A percentile compares a stretch with the other conserved stretches of the same genome.
Evolutionary conservation across 2,797 vertebrate species (phyloP).

Genomic region (Chrysolophus pictus): DNA sequence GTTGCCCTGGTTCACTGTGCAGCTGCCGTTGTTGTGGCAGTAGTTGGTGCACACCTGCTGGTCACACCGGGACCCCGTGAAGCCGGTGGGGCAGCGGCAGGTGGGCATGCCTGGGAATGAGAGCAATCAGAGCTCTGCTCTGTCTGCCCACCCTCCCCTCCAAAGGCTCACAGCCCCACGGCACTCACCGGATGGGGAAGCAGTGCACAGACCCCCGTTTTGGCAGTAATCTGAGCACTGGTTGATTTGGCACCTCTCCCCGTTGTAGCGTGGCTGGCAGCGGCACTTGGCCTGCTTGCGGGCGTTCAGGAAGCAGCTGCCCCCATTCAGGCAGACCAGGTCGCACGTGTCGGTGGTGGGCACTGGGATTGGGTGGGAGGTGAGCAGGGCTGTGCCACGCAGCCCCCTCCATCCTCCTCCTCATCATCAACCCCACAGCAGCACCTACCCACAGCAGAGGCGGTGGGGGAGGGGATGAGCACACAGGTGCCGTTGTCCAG

Average conservation of each 20-base stretch:
- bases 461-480: conserved; percentile 85
- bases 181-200: conserved; percentile 89
- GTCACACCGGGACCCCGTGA: conserved; percentile 91
- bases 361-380: conserved; percentile 20
- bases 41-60: conserved; percentile 89
- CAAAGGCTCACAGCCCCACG: background rate
- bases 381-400: accelerated
- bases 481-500: conserved; percentile 94
- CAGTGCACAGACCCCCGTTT: conserved; percentile 93
- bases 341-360: conserved; percentile 86
- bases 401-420: background rate
- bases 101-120: conserved; percentile 86
- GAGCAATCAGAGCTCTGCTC: accelerated
- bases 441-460: conserved; percentile 86
- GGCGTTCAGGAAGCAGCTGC: conserved; percentile 96
- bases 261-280: conserved; percentile 92
- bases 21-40: conserved; percentile 91
- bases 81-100: conserved; percentile 92
- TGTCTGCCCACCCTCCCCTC: accelerated
- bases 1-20: conserved; percentile 91
- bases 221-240: conserved; percentile 94
- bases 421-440: too few species aligned
- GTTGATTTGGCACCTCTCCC: conserved; percentile 91
- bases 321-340: conserved; percentile 89
- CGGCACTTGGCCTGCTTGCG: conserved; percentile 93